phyloP scores from a whole-genome alignment of 2,888 invertebrate species.

The Macroteleia sp. region DNA sequence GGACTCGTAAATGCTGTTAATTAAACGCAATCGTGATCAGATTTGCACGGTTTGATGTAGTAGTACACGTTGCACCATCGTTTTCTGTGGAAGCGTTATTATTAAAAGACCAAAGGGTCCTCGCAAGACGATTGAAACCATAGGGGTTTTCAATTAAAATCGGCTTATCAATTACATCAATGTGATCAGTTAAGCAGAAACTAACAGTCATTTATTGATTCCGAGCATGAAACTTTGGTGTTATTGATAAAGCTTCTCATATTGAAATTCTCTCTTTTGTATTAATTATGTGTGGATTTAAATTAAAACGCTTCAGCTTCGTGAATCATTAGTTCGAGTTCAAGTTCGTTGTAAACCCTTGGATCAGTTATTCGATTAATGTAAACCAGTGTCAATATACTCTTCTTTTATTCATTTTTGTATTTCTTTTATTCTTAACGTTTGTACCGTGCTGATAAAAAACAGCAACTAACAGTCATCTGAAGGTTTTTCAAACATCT shows the following conservation, averaged over 20 bases:
- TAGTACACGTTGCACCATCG: background rate
- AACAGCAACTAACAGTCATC: too few relatives aligned
- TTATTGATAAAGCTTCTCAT: slow-evolving; percentile 36
- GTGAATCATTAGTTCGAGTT: too few relatives aligned
- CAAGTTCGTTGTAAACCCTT: too few relatives aligned
- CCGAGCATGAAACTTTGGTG: slow-evolving; percentile 14
- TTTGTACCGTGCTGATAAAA: too few relatives aligned
- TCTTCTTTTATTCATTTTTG: too few relatives aligned
- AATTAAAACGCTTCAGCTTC: background rate
- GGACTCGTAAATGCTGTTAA: background rate
- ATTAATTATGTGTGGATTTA: slow-evolving; percentile 13
- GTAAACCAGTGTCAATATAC: too few relatives aligned
- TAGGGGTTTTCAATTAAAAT: slow-evolving; percentile 77
- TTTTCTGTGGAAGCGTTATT: background rate
- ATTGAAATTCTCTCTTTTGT: slow-evolving; percentile 17
- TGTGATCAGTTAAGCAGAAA: slow-evolving; percentile 67
- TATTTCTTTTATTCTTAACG: too few relatives aligned
- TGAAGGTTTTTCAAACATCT: too few relatives aligned
- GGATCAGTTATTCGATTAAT: too few relatives aligned
- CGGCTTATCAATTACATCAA: slow-evolving; percentile 72
- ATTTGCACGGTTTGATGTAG: background rate
- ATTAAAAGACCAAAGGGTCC: slow-evolving; percentile 28
- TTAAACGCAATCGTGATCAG: background rate
- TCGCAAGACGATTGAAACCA: slow-evolving; percentile 58
- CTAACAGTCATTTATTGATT: slow-evolving; percentile 51